Conservation (phyloP, 2,113 vertebrate species). For the Girardinichthys multiradiatus region DNA sequence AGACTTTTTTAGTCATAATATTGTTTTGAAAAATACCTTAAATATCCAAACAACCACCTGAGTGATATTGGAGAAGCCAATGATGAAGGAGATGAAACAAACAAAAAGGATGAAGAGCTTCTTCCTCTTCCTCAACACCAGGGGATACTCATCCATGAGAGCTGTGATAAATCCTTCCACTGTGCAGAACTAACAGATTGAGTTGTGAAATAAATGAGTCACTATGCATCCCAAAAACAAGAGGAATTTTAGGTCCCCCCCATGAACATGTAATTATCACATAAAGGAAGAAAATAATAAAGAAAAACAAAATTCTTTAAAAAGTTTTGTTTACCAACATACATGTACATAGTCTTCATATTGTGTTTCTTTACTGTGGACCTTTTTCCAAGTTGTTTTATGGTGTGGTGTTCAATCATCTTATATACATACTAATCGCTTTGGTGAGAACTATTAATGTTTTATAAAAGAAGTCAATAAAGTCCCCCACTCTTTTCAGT, state of each 20-base stretch:
- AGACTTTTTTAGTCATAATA: constrained; percentile 13
- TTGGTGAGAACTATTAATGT: not conserved
- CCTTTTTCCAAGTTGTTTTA: not conserved
- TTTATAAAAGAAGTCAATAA: too few species aligned
- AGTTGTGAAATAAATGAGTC: not conserved
- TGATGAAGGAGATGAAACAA: constrained; percentile 87
- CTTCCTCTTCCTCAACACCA: constrained; percentile 86
- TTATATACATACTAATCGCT: not conserved
- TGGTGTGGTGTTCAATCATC: not conserved
- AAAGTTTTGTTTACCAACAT: too few species aligned
- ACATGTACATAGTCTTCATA: too few species aligned
- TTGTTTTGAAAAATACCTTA: not conserved
- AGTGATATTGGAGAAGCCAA: constrained; percentile 92
- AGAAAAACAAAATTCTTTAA: too few species aligned
- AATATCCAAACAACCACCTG: constrained; percentile 75
- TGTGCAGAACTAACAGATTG: constrained; percentile 86
- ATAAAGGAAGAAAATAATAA: too few species aligned
- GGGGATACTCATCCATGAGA: constrained; percentile 88
- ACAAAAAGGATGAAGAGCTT: constrained; percentile 88
- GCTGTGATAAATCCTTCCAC: constrained; percentile 93
- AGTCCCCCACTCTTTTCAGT: too few species aligned
- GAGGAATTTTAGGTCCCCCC: not conserved
- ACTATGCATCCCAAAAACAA: not conserved
- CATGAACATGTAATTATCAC: not conserved
- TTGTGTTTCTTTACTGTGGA: too few species aligned